These are phyloP conservation scores for Timandra comae DNA, from an alignment of 2,888 invertebrate genomes.

Conservation along the genomic window DNA sequence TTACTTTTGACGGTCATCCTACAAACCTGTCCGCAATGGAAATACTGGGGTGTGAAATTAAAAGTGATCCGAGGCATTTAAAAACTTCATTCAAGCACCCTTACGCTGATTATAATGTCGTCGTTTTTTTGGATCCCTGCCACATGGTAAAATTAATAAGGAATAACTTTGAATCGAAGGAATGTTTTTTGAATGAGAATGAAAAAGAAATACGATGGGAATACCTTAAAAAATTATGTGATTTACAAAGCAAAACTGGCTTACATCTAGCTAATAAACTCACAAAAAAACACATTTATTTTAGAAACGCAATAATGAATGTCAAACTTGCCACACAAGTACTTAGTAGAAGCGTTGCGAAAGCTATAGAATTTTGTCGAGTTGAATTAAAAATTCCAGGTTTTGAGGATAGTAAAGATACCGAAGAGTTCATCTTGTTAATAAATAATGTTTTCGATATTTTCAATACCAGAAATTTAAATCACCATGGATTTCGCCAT, in stretches of 20 bases:
- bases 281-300: conserved; percentile 14
- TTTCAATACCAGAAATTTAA: conserved; percentile 11
- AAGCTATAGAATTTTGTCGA: conserved; percentile 14
- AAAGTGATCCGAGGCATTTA: too few species aligned
- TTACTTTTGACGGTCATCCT: too few species aligned
- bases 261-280: conserved; percentile 18
- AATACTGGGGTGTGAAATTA: too few species aligned
- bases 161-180: conserved; percentile 16
- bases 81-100: conserved; percentile 12
- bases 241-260: conserved; percentile 14
- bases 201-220: conserved; percentile 8
- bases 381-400: conserved; percentile 9
- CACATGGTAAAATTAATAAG: conserved; percentile 20
- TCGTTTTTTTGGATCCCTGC: conserved; percentile 15
- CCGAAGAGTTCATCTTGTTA: conserved; percentile 9
- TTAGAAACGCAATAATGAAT: conserved; percentile 20
- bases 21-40: too few species aligned
- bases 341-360: conserved; percentile 18
- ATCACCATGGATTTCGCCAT: too few species aligned
- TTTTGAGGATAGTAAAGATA: conserved; percentile 11
- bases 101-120: conserved; percentile 13
- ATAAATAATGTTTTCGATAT: conserved; percentile 17
- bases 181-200: conserved; percentile 2
- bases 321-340: conserved; percentile 21
- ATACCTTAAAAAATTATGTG: conserved; percentile 8